Base-by-base conservation (phyloP, 1,140 invertebrate species). In the Armadillidium nasatum region DNA sequence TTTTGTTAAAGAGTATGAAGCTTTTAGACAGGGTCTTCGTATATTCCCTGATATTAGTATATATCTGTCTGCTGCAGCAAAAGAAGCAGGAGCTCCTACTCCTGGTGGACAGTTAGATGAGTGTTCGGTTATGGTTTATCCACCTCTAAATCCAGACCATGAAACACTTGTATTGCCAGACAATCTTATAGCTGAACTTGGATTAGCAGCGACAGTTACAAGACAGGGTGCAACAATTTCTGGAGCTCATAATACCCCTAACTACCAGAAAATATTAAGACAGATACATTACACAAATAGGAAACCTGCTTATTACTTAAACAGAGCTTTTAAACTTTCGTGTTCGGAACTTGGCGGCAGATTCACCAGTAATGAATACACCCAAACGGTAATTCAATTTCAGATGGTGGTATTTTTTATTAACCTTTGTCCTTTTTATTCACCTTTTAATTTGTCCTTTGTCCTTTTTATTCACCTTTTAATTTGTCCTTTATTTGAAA, bases 351-450 rank as follows among this genome's bases (percentile, higher is more conserved):
- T 97, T 67, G 96, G 93, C 86, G 94, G 93, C 0, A 88, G 95
- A 21, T 97, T 96, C 85, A 92, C 92, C 73, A 96, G 93, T 84
- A 96, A 97, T 85, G 94, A 97, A 87, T 96, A 96, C 84, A 91
- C 94, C 44, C 91, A 96, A 85, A 95, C 93, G 78, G 91, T 95
- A 83, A 88, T 88, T 88, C n/a, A 22, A 19, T 10, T n/a, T 43
- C n/a, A n/a, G 68, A 10, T 22, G 9, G 68, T 11, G n/a, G n/a
- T n/a, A n/a, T n/a, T n/a, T n/a, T n/a, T n/a, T n/a, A n/a, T n/a
- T n/a, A n/a, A n/a, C n/a, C n/a, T n/a, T n/a, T n/a, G n/a, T n/a
- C n/a, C n/a, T n/a, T n/a, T n/a, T 33, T 33, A 33, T 33, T 33
- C 33, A 33, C 6, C 33, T 33, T 3, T 6, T 33, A 33, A 33